Evolutionary conservation across 2,888 invertebrate genomes (phyloP).

Genomic region (Cryptocephalus moraei): DNA sequence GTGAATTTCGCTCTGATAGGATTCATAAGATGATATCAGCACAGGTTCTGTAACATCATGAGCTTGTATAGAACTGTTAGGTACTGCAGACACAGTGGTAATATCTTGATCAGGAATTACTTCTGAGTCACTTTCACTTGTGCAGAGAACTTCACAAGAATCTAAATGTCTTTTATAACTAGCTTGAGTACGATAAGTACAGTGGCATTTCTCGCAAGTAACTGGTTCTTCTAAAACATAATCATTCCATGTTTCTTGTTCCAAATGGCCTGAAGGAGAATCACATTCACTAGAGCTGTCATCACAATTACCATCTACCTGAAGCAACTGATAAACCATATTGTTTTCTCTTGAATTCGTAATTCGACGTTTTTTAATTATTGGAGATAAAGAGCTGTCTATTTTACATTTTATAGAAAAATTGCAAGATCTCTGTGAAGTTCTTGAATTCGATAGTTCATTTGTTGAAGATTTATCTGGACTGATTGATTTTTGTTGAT

Average conservation of each 20-base stretch:
- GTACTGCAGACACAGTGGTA: conserved; percentile 1
- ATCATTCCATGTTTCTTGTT: conserved; percentile 23
- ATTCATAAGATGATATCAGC: conserved; percentile 31
- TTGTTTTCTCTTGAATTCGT: conserved; percentile 31
- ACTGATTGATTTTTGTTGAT: conserved; percentile 52
- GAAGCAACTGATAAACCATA: conserved; percentile 40
- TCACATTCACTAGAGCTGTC: conserved; percentile 41
- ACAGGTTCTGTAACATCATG: conserved; percentile 22
- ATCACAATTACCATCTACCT: conserved; percentile 48
- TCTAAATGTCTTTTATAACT: conserved; percentile 72
- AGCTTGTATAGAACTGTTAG: conserved; percentile 12
- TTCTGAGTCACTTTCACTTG: conserved; percentile 76
- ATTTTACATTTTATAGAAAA: conserved; percentile 61
- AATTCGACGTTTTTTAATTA: conserved; percentile 58
- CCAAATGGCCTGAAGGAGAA: conserved; percentile 21
- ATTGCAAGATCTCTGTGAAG: conserved; percentile 57
- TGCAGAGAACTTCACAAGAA: conserved; percentile 67
- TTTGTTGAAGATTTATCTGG: conserved; percentile 40
- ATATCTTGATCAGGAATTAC: conserved; percentile 16
- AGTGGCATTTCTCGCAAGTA: conserved; percentile 78
- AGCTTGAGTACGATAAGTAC: conserved; percentile 73
- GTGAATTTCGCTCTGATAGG: conserved; percentile 33
- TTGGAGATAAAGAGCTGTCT: conserved; percentile 50
- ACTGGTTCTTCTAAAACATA: conserved; percentile 60
- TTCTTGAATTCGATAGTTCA: conserved; percentile 21